Percentiles rank a stretch among this genome's conserved stretches.
Evolutionary conservation across 2,113 vertebrate genomes (phyloP).

Genomic region (Nothocercus julius): DNA sequence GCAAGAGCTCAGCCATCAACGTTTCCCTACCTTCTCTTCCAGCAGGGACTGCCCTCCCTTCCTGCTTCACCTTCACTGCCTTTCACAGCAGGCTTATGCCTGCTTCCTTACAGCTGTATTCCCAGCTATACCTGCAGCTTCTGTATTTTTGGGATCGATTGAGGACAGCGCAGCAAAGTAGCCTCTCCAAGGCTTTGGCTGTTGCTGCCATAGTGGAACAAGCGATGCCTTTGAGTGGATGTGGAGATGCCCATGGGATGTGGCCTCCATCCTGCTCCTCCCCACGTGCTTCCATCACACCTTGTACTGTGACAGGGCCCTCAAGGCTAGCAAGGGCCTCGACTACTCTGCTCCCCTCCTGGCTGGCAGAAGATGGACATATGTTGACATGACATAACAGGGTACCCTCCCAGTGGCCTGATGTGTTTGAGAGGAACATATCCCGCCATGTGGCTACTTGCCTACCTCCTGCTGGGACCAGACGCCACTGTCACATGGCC

Average conservation of each 20-base stretch:
- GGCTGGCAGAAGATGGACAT: not conserved
- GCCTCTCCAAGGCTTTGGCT: not conserved
- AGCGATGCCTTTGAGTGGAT: not conserved
- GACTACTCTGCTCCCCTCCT: not conserved
- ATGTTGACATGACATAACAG: not conserved
- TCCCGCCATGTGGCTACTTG: too few relatives aligned
- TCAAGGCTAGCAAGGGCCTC: not conserved
- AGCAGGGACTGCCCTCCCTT: not conserved
- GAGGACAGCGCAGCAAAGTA: not conserved
- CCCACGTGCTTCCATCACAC: not conserved
- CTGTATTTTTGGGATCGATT: not conserved
- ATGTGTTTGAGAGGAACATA: rapidly evolving
- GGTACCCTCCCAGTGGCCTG: rapidly evolving
- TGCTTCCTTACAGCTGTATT: not conserved
- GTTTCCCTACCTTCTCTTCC: not conserved
- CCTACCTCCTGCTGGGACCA: not conserved
- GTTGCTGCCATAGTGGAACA: not conserved
- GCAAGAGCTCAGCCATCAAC: not conserved
- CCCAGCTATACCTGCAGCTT: not conserved
- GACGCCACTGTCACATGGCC: not conserved
- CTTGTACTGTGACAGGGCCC: not conserved
- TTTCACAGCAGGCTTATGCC: not conserved
- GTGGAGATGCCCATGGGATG: not conserved
- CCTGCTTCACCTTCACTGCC: not conserved
- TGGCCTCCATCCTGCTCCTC: not conserved